Evolutionary conservation across 1,140 invertebrate genomes (phyloP).

Genomic region (Platyura marginata): DNA sequence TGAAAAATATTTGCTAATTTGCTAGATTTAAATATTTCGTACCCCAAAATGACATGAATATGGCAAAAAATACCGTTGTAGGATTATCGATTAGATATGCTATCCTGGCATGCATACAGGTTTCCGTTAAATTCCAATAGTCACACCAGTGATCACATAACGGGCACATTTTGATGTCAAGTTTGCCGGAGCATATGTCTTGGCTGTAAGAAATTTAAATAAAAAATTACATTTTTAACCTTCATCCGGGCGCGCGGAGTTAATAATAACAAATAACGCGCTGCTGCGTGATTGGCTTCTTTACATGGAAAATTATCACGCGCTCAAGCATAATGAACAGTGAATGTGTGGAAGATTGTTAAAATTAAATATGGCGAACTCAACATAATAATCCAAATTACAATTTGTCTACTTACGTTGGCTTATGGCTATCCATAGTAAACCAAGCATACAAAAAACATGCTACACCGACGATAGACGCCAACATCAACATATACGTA

Average conservation of each 20-base stretch:
- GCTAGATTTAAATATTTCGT: no score
- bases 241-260: no score
- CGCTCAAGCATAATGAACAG: no score
- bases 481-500: constrained; percentile 78
- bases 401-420: constrained; percentile 55
- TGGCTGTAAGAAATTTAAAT: constrained; percentile 33
- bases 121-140: constrained; percentile 75
- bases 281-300: no score
- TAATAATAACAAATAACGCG: no score
- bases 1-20: no score
- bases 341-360: no score
- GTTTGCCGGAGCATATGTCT: constrained; percentile 55
- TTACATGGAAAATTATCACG: no score
- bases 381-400: no score
- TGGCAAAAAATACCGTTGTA: constrained; percentile 82
- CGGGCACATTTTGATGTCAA: constrained; percentile 56
- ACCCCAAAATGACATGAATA: constrained; percentile 96
- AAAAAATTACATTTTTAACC: neutral
- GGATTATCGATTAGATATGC: constrained; percentile 93
- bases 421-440: constrained; percentile 49
- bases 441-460: constrained; percentile 66
- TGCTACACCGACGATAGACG: constrained; percentile 61
- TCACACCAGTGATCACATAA: constrained; percentile 69
- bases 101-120: constrained; percentile 68
- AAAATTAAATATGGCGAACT: no score